Evolutionary conservation across 2,888 invertebrate genomes (phyloP), one percentile per base, ranked within the genome.

Genomic region (Criorhina ranunculi): DNA sequence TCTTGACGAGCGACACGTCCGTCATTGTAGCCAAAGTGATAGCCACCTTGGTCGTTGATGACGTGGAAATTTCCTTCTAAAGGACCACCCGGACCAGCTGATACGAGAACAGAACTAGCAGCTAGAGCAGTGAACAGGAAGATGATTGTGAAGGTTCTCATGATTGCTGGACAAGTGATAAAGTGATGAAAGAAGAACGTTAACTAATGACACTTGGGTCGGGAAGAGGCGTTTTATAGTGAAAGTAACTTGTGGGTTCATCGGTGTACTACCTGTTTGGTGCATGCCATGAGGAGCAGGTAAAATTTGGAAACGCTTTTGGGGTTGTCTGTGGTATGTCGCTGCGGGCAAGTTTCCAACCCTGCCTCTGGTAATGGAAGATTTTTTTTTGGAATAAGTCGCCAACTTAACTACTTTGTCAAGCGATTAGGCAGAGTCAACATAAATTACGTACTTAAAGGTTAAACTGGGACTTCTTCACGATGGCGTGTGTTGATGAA

Each of bases 21-120:
- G 19, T 72, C 77, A 49, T 85, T 86, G 46, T 73, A 85, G 9
- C 85, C 85, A 33, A 80, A 86, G 29, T 70, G 79, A 31, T 83
- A 85, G 24, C 69, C 80, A 7, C 86, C 86, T 0, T 35, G 17
- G 4, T 66, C 59, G 33, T 73, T 29, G 8, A 19, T 49, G 12
- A 11, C 44, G 8, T 67, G 33, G 15, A 86, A 81, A 8, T 73
- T 29, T 15, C 35, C 60, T 8, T 55, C 62, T 0, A 8, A 2
- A 0, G 55, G 17, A 11, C 15, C 24, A 0, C 42, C 29, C 0
- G 64, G 44, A n/a, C 44, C 62, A 31, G 66, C n/a, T n/a, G n/a
- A n/a, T n/a, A n/a, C 59, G 9, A 35, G 11, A 2, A 15, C 29
- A 5, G 19, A 7, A 5, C 15, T 5, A 1, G 33, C 17, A n/a